Evolutionary conservation across 1,140 invertebrate species (phyloP), one percentile per base, ranked within the genome.

Genomic region (Zaprionus taronus): DNA sequence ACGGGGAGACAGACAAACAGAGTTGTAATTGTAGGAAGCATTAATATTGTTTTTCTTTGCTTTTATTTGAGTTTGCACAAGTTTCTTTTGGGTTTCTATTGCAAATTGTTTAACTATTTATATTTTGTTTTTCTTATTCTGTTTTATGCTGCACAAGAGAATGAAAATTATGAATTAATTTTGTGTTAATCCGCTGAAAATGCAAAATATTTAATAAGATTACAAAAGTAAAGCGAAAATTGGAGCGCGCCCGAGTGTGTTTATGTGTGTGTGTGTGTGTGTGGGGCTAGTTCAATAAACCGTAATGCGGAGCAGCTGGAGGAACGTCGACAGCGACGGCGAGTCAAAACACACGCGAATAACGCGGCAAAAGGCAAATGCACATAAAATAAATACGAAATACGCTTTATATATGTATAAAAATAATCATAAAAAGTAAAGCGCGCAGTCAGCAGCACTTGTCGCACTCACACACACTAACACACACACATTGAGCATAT

Each of bases 301-400:
- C 77, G 78, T 68, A 57, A 72, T 20, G 63, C 53, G 62, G 38
- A 51, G 56, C 31, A 26, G 36, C 49, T 14, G 44, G 28, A 22
- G 34, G 9, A 9, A 41, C 20, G 57, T 26, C 17, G 57, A 36
- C 20, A 26, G 20, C 28, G 61, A 24, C 69, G 56, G 17, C 44
- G 24, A 66, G 55, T 68, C 64, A 73, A 80, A 84, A 84, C 80
- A 81, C 81, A 90, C 84, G 85, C 85, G 85, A 90, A 89, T 84
- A 56, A 49, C 76, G 44, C 65, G 65, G 68, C 85, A 66, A 79
- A 87, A 87, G 77, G 80, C 73, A 73, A 89, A 81, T 87, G 77
- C 83, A 87, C 71, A 86, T 72, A 80, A 80, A 87, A 89, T 79
- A 85, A 79, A 81, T 79, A 81, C 82, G 64, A 74, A 74, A 85